Percentiles rank a stretch among this genome's conserved stretches.
Evolutionary conservation across 37 sponge, comb jelly and placozoan genomes (phyloP).

Genomic region (Crambe crambe): DNA sequence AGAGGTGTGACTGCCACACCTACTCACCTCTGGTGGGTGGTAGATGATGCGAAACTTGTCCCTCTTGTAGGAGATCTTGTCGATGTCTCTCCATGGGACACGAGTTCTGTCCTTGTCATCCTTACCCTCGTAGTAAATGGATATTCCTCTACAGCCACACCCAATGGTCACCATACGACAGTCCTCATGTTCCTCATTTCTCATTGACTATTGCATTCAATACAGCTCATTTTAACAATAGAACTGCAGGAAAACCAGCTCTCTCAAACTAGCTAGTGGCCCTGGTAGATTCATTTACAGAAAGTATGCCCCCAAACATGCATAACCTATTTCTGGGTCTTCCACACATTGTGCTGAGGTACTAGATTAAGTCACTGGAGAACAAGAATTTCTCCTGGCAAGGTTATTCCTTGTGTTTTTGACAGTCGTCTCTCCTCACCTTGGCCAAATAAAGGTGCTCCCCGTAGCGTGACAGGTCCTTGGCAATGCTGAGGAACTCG

Average conservation of each 20-base stretch:
- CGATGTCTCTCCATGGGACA: slow-evolving; percentile 57
- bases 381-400: too few species aligned
- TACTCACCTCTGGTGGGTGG: slow-evolving; percentile 12
- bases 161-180: slow-evolving; percentile 24
- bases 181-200: background rate
- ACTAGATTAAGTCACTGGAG: too few species aligned
- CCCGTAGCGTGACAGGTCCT: slow-evolving; percentile 70
- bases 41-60: slow-evolving; percentile 55
- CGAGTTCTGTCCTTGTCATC: background rate
- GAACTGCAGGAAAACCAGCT: too few species aligned
- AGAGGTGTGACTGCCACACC: too few species aligned
- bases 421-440: too few species aligned
- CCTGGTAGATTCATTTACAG: too few species aligned
- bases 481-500: slow-evolving; percentile 66
- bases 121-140: slow-evolving; percentile 27
- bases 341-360: too few species aligned
- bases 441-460: slow-evolving; percentile 59
- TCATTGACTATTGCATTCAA: background rate
- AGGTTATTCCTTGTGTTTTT: too few species aligned
- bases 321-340: too few species aligned
- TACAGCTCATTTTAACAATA: too few species aligned
- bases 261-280: too few species aligned
- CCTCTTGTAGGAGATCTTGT: slow-evolving; percentile 79
- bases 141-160: slow-evolving; percentile 29
- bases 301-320: too few species aligned